A percentile compares a stretch with the other conserved stretches of the same genome.
Evolutionary conservation across 2,113 vertebrate genomes (phyloP).

Genomic region (Chitala chitala): DNA sequence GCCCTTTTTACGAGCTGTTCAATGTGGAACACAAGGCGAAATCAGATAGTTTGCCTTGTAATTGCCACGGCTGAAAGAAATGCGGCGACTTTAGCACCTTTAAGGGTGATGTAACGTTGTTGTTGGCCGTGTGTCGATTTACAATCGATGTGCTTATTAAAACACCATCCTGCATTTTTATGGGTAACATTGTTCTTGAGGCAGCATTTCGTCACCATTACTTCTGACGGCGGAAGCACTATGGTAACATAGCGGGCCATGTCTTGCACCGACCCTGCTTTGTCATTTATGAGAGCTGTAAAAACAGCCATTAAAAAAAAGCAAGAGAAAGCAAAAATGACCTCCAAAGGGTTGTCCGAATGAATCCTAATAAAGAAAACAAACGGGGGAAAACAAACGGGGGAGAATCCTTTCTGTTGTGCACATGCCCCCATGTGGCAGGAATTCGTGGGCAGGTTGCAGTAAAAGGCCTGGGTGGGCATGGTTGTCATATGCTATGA

Average conservation of each 20-base stretch:
- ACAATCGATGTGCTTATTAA: slow-evolving; percentile 47
- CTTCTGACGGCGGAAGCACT: slow-evolving; percentile 25
- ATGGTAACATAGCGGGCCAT: not conserved
- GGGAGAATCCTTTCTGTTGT: not conserved
- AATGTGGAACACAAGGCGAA: slow-evolving; percentile 38
- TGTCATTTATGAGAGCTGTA: slow-evolving; percentile 44
- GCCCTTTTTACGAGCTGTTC: slow-evolving; percentile 45
- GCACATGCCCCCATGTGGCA: too few relatives aligned
- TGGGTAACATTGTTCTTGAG: slow-evolving; percentile 29
- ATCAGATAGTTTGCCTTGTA: slow-evolving; percentile 43
- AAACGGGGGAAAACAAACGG: not conserved
- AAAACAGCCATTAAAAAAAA: slow-evolving; percentile 33
- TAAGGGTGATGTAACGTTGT: slow-evolving; percentile 17
- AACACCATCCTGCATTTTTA: slow-evolving; percentile 40
- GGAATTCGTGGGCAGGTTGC: too few relatives aligned
- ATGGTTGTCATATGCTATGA: not conserved
- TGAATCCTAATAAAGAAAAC: slow-evolving; percentile 9
- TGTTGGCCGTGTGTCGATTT: slow-evolving; percentile 41
- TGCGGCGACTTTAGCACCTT: slow-evolving; percentile 31
- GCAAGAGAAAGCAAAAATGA: slow-evolving; percentile 38
- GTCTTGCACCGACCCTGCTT: slow-evolving; percentile 30
- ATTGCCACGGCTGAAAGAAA: slow-evolving; percentile 32
- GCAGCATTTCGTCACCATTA: slow-evolving; percentile 31
- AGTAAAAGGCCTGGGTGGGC: too few relatives aligned
- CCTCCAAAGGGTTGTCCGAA: slow-evolving; percentile 34